Base-by-base conservation (phyloP, 2,113 vertebrate species). In the Telmatochromis sp. region DNA sequence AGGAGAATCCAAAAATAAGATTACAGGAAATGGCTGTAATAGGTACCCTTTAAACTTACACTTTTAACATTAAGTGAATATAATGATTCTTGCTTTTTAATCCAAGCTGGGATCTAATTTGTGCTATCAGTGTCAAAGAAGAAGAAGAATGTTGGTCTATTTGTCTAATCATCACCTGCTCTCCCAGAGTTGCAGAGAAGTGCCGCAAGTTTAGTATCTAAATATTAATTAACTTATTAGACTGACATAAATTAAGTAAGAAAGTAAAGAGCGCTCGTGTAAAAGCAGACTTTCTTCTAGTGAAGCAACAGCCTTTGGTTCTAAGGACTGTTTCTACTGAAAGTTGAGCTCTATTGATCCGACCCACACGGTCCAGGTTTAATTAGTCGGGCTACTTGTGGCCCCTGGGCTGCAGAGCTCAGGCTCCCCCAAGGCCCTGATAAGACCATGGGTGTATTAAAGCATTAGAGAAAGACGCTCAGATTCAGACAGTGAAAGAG, bases 351-450 rank as follows among this genome's bases (percentile, higher is more conserved):
- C 81, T 86, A 90, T 91, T 91, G 92, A 92, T 93, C 85, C 82
- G 65, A 82, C 84, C 55, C 51, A 35, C 88, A 37, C 2, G 17
- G 70, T 57, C 63, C 88, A 88, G 91, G 88, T 93, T 91, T 94
- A 94, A 96, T 96, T 95, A 95, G 94, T 83, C 5, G 14, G 81
- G 86, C 82, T 82, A 33, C 85, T 83, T 14, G 73, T 84, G 88
- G 85, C 88, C 84, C 85, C 89, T 17, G 70, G 58, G 73, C 88
- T 86, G 81, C 82, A 87, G 84, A 83, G 92, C 92, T 90, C 86
- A 93, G 88, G 53, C 90, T 82, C 58, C 85, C 89, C 53, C 7
- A 83, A 19, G 92, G 89, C 57, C 45, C 86, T 37, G 89, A 94
- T 94, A 91, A 94, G 88, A 91, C 84, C 19, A 3, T 21, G 83